phyloP scores from a whole-genome alignment of 2,888 invertebrate species.

The Auanema freiburgensis region DNA sequence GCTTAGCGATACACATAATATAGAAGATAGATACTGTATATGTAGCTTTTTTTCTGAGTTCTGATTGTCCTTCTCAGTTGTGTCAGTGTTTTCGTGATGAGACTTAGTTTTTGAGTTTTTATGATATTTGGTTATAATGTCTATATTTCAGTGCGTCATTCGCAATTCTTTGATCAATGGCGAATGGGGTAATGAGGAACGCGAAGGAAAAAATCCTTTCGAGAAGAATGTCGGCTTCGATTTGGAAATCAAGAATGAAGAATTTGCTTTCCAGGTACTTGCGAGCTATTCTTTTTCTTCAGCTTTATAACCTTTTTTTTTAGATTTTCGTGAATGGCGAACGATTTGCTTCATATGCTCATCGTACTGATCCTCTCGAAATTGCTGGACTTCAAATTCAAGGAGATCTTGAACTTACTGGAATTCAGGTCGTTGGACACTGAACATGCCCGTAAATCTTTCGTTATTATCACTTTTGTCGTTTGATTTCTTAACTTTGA shows the following conservation, averaged over 20 bases:
- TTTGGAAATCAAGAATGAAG: conserved; percentile 55
- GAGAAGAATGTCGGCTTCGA: conserved; percentile 55
- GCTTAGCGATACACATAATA: no score
- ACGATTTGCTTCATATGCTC: conserved; percentile 57
- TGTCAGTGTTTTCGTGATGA: conserved; percentile 2
- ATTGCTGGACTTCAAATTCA: conserved; percentile 56
- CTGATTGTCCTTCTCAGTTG: conserved; percentile 7
- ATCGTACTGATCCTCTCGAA: conserved; percentile 54
- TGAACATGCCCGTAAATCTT: no score
- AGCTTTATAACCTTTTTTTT: conserved; percentile 11
- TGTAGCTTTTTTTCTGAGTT: no score
- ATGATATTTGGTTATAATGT: conserved; percentile 16
- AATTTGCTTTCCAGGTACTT: conserved; percentile 53
- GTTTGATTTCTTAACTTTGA: no score
- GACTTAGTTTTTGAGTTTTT: neutral
- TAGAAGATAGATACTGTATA: no score
- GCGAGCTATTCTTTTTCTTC: neutral
- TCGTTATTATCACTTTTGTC: no score
- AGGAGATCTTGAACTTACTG: conserved; percentile 51
- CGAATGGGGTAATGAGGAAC: conserved; percentile 57
- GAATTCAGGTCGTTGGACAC: conserved; percentile 33
- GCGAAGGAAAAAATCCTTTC: conserved; percentile 53
- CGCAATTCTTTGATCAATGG: conserved; percentile 46
- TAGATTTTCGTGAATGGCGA: conserved; percentile 61
- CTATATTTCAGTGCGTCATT: conserved; percentile 23